These are phyloP conservation scores for Paraplagusia blochii DNA, from an alignment of 2,113 vertebrate genomes.

Conservation along the genomic window DNA sequence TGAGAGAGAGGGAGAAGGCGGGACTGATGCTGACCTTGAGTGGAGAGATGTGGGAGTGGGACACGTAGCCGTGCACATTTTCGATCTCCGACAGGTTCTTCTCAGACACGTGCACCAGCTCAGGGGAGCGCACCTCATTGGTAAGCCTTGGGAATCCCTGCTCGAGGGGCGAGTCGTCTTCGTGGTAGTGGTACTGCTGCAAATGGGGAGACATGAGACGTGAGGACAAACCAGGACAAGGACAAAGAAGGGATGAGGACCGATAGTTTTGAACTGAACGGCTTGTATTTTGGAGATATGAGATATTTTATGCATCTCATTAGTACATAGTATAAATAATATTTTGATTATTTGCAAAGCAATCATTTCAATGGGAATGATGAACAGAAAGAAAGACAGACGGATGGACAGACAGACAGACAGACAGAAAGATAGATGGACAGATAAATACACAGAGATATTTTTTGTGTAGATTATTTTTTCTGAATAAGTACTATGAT, in stretches of 20 bases:
- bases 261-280: neutral
- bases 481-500: too few species aligned
- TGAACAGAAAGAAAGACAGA: too few species aligned
- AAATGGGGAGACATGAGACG: constrained; percentile 15
- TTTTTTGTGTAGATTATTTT: too few species aligned
- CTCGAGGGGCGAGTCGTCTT: constrained; percentile 88
- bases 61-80: constrained; percentile 94
- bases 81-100: constrained; percentile 97
- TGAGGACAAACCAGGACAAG: neutral
- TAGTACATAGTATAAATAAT: too few species aligned
- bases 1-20: neutral
- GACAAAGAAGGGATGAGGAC: neutral
- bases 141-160: constrained; percentile 89
- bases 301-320: too few species aligned
- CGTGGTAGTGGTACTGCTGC: constrained; percentile 92
- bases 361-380: too few species aligned
- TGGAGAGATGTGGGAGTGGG: constrained; percentile 95
- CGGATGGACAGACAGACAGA: too few species aligned
- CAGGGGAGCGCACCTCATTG: constrained; percentile 86
- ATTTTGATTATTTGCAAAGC: too few species aligned
- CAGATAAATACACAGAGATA: too few species aligned
- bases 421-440: too few species aligned
- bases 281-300: neutral
- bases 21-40: constrained; percentile 83
- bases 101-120: constrained; percentile 94